Conservation (phyloP, 2,113 vertebrate species). For the Callithrix jacchus region DNA sequence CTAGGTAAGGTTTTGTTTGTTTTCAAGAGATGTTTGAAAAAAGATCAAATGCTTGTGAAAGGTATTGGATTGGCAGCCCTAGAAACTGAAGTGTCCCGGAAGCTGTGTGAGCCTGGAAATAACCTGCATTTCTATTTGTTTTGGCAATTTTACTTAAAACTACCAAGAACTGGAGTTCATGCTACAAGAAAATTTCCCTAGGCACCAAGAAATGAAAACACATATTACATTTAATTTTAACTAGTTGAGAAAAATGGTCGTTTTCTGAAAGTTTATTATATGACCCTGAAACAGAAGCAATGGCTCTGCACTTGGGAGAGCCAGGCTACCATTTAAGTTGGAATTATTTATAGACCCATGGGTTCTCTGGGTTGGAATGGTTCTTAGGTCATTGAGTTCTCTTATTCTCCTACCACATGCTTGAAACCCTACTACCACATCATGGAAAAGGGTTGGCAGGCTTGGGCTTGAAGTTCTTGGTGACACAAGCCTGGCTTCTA, state of each 20-base stretch:
- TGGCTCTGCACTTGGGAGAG: neutral
- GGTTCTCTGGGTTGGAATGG: constrained; percentile 13
- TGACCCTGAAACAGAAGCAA: constrained; percentile 46
- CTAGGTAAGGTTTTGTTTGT: constrained; percentile 67
- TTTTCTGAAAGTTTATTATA: constrained; percentile 58
- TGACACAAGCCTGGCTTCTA: neutral
- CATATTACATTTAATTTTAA: constrained; percentile 71
- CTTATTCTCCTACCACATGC: neutral
- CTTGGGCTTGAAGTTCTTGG: neutral
- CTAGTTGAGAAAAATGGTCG: constrained; percentile 62
- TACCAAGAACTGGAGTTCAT: constrained; percentile 67
- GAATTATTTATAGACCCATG: constrained; percentile 32
- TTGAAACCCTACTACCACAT: neutral
- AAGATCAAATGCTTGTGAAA: constrained; percentile 65
- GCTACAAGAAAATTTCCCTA: constrained; percentile 71
- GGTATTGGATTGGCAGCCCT: constrained; percentile 1
- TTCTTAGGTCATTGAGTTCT: neutral
- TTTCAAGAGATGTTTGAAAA: constrained; percentile 69
- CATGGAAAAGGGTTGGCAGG: neutral
- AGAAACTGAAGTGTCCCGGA: constrained; percentile 67
- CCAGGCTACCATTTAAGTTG: neutral
- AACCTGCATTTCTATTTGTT: constrained; percentile 74
- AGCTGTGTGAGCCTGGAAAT: constrained; percentile 67
- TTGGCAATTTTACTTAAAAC: constrained; percentile 72
- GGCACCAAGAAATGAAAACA: constrained; percentile 71